phyloP scores from a whole-genome alignment of 2,113 vertebrate genomes.

The Psammodynastes pulverulentus region DNA sequence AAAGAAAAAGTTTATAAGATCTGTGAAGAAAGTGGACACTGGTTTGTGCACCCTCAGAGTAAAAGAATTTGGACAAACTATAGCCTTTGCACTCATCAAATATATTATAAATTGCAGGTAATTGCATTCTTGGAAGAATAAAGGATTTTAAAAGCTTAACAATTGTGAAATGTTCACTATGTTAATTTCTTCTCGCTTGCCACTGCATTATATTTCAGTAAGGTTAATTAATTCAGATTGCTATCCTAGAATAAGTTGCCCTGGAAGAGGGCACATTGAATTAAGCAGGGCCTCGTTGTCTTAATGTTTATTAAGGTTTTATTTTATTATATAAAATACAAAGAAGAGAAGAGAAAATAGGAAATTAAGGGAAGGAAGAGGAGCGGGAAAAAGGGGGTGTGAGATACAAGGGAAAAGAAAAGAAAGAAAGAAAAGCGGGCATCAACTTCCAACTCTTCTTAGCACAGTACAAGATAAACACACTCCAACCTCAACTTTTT shows the following conservation, averaged over 20 bases:
- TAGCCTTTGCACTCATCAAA: slow-evolving; percentile 83
- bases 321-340: too few relatives aligned
- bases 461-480: too few relatives aligned
- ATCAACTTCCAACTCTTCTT: too few relatives aligned
- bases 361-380: too few relatives aligned
- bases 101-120: slow-evolving; percentile 84
- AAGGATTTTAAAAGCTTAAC: neutral
- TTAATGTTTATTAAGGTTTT: too few relatives aligned
- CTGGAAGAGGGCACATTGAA: neutral
- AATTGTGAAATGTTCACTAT: neutral
- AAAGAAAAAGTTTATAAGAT: slow-evolving; percentile 93
- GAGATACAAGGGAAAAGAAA: too few relatives aligned
- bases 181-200: neutral
- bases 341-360: too few relatives aligned
- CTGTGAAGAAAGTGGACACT: slow-evolving; percentile 83
- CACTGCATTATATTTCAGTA: neutral
- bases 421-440: too few relatives aligned
- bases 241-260: neutral
- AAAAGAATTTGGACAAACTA: slow-evolving; percentile 96
- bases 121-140: neutral
- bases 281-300: neutral
- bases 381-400: too few relatives aligned
- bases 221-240: neutral
- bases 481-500: too few relatives aligned
- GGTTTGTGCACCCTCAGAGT: slow-evolving; percentile 92